Conservation (phyloP, 1,140 invertebrate genomes). For the Sitodiplosis mosellana region DNA sequence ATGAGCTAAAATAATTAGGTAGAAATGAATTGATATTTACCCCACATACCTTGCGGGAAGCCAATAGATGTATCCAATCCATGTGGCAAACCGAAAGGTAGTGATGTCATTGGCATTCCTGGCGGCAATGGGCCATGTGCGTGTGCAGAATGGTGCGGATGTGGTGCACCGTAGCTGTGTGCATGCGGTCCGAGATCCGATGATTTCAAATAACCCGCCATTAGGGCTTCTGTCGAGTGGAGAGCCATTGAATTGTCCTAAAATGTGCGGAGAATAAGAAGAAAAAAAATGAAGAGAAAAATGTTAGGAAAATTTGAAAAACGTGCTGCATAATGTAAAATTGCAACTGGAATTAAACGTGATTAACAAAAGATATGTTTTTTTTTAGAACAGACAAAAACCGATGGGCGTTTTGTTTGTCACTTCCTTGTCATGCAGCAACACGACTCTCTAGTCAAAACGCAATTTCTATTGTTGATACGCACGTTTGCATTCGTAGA, state of each 20-base stretch:
- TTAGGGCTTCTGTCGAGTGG: slow-evolving; percentile 25
- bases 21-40: slow-evolving; percentile 17
- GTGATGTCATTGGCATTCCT: slow-evolving; percentile 24
- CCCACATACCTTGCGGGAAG: slow-evolving; percentile 32
- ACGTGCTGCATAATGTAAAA: too few relatives aligned
- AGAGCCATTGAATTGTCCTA: slow-evolving; percentile 13
- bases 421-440: too few relatives aligned
- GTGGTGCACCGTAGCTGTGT: slow-evolving; percentile 23
- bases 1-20: neutral
- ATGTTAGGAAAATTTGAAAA: too few relatives aligned
- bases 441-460: too few relatives aligned
- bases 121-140: slow-evolving; percentile 23
- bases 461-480: too few relatives aligned
- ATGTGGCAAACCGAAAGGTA: slow-evolving; percentile 28
- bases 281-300: too few relatives aligned
- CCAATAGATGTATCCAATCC: slow-evolving; percentile 26
- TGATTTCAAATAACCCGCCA: slow-evolving; percentile 24
- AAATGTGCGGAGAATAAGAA: too few relatives aligned
- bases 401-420: too few relatives aligned
- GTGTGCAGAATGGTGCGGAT: slow-evolving; percentile 21
- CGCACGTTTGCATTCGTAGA: too few relatives aligned
- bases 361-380: too few relatives aligned
- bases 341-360: too few relatives aligned
- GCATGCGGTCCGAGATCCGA: slow-evolving; percentile 23
- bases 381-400: too few relatives aligned